Conservation (phyloP, 2,888 invertebrate species). For the Maniola hyperantus region DNA sequence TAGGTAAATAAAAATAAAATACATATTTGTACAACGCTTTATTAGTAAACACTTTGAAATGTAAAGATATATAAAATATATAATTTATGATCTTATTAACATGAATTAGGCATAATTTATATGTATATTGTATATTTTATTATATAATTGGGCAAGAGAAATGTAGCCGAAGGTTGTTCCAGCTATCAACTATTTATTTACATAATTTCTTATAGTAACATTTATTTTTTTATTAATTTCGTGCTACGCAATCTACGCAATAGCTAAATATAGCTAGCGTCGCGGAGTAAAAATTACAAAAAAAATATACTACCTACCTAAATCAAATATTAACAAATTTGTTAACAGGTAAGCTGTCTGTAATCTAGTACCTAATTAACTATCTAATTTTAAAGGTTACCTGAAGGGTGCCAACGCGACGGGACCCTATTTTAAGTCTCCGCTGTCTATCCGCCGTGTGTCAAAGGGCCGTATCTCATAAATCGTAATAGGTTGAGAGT, state of each 20-base stretch:
- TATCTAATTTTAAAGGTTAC: no score
- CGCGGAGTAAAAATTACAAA: background rate
- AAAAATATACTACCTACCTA: background rate
- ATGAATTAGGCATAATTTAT: conserved; percentile 1
- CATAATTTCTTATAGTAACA: conserved; percentile 13
- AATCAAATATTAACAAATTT: background rate
- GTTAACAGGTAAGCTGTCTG: no score
- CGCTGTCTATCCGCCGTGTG: no score
- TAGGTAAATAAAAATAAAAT: no score
- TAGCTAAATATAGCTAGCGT: background rate
- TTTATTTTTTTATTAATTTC: background rate
- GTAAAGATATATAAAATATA: background rate
- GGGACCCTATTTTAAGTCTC: no score
- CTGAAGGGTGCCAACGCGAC: no score
- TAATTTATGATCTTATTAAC: background rate
- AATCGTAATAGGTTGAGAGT: no score
- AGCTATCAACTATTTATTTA: conserved; percentile 4
- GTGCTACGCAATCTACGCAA: conserved; percentile 11
- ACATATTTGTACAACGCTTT: background rate
- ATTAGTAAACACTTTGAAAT: background rate
- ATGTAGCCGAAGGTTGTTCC: conserved; percentile 16
- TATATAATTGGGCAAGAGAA: conserved; percentile 12
- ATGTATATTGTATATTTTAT: background rate
- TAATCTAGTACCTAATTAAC: no score
- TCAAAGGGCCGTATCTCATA: no score